Evolutionary conservation across 2,113 vertebrate species (phyloP), one percentile per base, ranked within the genome.

Genomic region (Muntiacus reevesi): DNA sequence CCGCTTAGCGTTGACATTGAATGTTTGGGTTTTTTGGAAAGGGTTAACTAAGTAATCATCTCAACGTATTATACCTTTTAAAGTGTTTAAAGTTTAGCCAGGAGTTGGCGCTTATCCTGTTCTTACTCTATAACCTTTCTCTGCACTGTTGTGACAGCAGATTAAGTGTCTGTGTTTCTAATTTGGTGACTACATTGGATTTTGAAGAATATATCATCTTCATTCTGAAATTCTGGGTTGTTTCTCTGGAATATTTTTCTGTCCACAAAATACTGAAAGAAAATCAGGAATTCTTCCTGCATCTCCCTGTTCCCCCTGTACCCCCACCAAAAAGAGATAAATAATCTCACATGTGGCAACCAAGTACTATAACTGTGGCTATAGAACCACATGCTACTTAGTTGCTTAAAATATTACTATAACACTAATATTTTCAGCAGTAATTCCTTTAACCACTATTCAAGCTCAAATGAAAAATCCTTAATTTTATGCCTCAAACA

Each of bases 401-500:
- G 4, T 60, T 52, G 93, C 91, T 94, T 93, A 5, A 50, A 67
- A 91, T 98, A 25, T 84, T 95, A 90, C 55, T 87, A 1, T 47
- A 81, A 50, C 60, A 27, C 15, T 88, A 0, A 40, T 79, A 81
- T 76, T 89, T 81, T 82, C 57, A 47, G 47, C 81, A 57, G 8
- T 89, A 60, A 14, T 94, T 91, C 8, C 92, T 91, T 67, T 33
- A 79, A 74, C 83, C 3, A 30, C 21, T 55, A 59, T 52, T 96
- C 94, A 76, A 94, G 60, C 23, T 98, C 10, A 92, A 16, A 79
- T 97, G 84, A 86, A 83, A 98, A 98, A 55, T 94, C 2, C 4
- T 47, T 67, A 17, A 28, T 14, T 0, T 95, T 95, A 2, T 67
- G 82, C 84, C 19, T 71, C 86, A 79, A 93, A 71, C 12, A 92